phyloP scores from a whole-genome alignment of 2,113 vertebrate genomes.

The Pseudonaja textilis region DNA sequence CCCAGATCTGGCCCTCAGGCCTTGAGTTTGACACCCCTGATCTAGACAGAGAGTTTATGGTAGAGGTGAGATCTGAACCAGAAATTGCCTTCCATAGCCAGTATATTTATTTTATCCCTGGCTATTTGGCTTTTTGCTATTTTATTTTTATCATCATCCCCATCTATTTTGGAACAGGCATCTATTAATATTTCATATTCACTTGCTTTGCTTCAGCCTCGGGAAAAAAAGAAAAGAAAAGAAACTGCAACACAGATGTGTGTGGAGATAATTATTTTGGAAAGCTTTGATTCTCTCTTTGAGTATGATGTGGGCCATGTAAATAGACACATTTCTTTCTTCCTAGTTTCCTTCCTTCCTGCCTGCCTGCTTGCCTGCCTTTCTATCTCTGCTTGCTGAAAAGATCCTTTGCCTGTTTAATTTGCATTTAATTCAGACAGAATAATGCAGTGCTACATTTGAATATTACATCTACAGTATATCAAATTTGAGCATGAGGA shows the following conservation, averaged over 20 bases:
- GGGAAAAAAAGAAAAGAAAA: background rate
- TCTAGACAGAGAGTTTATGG: background rate
- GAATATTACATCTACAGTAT: background rate
- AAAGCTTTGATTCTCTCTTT: background rate
- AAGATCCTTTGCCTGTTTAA: background rate
- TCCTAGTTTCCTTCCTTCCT: background rate
- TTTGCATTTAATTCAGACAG: background rate
- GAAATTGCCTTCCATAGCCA: background rate
- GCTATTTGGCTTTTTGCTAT: background rate
- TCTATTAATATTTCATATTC: constrained; percentile 25
- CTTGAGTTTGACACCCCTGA: background rate
- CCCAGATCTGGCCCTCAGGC: too few relatives aligned
- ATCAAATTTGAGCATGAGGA: background rate
- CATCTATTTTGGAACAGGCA: background rate
- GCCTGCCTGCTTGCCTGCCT: background rate
- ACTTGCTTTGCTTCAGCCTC: constrained; percentile 17
- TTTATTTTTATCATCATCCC: background rate
- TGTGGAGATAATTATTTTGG: constrained; percentile 25
- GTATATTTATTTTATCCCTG: background rate
- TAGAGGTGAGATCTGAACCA: background rate
- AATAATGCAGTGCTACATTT: background rate
- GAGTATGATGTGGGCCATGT: background rate
- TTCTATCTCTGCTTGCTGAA: background rate
- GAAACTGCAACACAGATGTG: background rate
- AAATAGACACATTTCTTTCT: background rate